Evolutionary conservation across 1,140 invertebrate species (phyloP), one percentile per base, ranked within the genome.

Genomic region (Anastatus disparis): DNA sequence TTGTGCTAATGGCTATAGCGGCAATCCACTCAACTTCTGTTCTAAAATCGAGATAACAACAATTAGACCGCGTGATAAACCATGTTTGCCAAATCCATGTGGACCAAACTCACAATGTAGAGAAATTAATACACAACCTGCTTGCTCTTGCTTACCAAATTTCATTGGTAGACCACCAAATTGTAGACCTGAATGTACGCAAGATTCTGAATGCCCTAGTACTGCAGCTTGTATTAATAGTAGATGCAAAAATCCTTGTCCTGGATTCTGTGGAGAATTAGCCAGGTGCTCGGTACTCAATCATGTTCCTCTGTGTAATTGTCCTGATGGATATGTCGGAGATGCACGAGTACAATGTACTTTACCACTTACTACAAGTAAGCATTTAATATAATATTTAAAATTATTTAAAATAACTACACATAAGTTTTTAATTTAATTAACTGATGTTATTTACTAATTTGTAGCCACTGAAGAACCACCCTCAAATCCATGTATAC

Each of bases 161-260:
- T 94, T 90, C 79, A 86, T 94, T 66, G 93, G 93, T 59, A 88
- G 91, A 66, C 91, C 94, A 22, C 91, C 92, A n/a, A 93, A 91
- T 72, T 94, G 93, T 77, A 87, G 91, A 78, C 92, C 93, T 12
- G 92, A 94, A 80, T 95, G 93, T 84, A 87, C 88, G n/a, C 87
- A 88, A 40, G 89, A 90, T 80, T 88, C 89, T 20, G 93, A 95
- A 78, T 95, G 94, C 79, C 83, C 90, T 20, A 89, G 87, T 75
- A 90, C 90, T 75, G 86, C 90, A 77, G 92, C 93, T 31, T 96
- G 94, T 80, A 88, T 91, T 50, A 91, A 92, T 76, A 90, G 93
- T 76, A 90, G 90, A 80, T 96, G 94, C 83, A 88, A 89, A 63
- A 91, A 95, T 83, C 94, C 94, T 61, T 96, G 94, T 80, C 82